phyloP scores from a whole-genome alignment of 2,113 vertebrate genomes.

The Pelmatolapia mariae region DNA sequence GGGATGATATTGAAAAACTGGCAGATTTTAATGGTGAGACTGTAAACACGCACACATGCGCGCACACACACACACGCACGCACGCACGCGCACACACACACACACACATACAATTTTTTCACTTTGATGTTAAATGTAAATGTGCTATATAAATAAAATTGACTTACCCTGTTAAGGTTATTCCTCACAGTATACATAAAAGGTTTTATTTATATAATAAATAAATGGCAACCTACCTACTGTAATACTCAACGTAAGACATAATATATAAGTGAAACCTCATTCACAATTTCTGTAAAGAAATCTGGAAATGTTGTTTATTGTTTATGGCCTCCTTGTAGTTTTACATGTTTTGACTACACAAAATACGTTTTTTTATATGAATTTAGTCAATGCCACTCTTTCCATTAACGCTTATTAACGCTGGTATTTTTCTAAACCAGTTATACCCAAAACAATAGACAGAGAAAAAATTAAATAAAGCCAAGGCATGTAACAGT shows the following conservation, averaged over 20 bases:
- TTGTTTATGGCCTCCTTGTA: not conserved
- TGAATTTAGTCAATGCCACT: not conserved
- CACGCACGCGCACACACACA: not conserved
- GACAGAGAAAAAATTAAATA: not conserved
- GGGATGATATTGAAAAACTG: slow-evolving; percentile 78
- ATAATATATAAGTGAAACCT: not conserved
- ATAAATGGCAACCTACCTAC: rapidly evolving
- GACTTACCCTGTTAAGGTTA: not conserved
- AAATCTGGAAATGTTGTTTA: not conserved
- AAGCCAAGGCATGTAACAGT: rapidly evolving
- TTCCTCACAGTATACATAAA: not conserved
- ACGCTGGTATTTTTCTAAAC: not conserved
- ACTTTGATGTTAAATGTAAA: not conserved
- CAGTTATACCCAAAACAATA: not conserved
- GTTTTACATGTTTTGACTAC: not conserved
- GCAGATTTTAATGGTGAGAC: slow-evolving; percentile 82
- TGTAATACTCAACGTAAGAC: rapidly evolving
- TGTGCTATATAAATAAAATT: not conserved
- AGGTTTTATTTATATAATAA: not conserved
- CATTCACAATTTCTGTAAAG: not conserved
- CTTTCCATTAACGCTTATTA: not conserved
- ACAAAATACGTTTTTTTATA: not conserved
- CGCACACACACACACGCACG: not conserved
- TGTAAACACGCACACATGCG: too few species aligned
- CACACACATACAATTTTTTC: rapidly evolving